Percentiles rank a stretch among this genome's conserved stretches.
Conservation (phyloP, 2,797 vertebrate species). For the Tragelaphus eurycerus region DNA sequence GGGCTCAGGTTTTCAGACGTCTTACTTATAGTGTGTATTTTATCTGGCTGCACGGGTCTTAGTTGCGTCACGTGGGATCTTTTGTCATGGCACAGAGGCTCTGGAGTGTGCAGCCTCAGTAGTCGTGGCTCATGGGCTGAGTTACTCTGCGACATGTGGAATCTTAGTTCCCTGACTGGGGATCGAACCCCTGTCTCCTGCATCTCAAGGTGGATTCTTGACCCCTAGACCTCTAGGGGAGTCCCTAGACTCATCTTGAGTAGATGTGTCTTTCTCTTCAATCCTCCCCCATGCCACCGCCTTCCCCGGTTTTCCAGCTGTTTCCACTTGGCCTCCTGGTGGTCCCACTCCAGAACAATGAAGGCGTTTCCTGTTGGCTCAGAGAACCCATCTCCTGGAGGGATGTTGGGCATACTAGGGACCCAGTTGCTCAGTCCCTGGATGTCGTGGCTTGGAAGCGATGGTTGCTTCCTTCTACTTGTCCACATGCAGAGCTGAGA, state of each 20-base stretch:
- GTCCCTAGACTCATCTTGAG: not conserved
- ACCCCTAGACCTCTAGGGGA: not conserved
- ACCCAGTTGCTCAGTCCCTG: not conserved
- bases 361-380: not conserved
- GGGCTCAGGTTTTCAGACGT: not conserved
- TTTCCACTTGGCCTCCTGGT: not conserved
- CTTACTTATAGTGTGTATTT: not conserved
- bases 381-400: not conserved
- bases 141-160: not conserved
- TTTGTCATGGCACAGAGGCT: fast-evolving
- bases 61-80: not conserved
- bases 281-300: fast-evolving
- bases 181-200: not conserved
- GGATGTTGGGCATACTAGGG: not conserved
- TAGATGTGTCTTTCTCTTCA: not conserved
- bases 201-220: not conserved
- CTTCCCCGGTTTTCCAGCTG: not conserved
- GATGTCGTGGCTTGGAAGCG: not conserved
- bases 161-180: not conserved
- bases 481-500: not conserved
- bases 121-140: not conserved
- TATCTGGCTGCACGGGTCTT: not conserved
- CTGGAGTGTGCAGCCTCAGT: not conserved
- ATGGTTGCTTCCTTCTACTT: fast-evolving
- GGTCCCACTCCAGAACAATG: not conserved